These are phyloP conservation scores for Heliothis peltigera DNA, from an alignment of 2,888 invertebrate genomes.

Conservation along the genomic window DNA sequence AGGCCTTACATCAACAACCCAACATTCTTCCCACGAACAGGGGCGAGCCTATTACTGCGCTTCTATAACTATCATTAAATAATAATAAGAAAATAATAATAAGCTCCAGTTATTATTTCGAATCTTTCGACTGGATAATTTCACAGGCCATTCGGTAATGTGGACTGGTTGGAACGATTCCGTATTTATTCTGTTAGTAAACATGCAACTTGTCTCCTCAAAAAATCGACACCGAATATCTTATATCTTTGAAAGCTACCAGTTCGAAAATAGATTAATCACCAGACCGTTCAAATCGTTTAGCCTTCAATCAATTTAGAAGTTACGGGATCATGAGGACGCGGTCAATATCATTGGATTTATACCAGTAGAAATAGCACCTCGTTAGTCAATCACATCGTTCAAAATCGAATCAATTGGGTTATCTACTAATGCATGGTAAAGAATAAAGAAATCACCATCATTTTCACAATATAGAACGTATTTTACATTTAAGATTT, in stretches of 20 bases:
- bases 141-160: conserved; percentile 70
- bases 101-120: conserved; percentile 79
- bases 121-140: conserved; percentile 80
- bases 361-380: conserved; percentile 46
- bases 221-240: conserved; percentile 41
- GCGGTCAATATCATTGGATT: conserved; percentile 61
- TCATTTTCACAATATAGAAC: conserved; percentile 32
- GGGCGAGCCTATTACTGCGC: conserved; percentile 78
- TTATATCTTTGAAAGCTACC: conserved; percentile 36
- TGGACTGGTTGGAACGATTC: conserved; percentile 53
- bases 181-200: conserved; percentile 62
- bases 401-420: conserved; percentile 58
- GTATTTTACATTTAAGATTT: conserved; percentile 51
- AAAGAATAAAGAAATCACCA: conserved; percentile 38
- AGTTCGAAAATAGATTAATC: conserved; percentile 57
- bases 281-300: conserved; percentile 49
- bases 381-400: conserved; percentile 50
- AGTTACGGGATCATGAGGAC: conserved; percentile 61
- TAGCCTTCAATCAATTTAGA: conserved; percentile 61
- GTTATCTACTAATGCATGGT: conserved; percentile 39
- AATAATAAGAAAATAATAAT: conserved; percentile 83
- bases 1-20: conserved; percentile 55
- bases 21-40: conserved; percentile 79
- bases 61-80: conserved; percentile 84
- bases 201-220: conserved; percentile 58